These are phyloP conservation scores for Pholis gunnellus DNA, from an alignment of 2,113 vertebrate genomes.

Conservation along the genomic window DNA sequence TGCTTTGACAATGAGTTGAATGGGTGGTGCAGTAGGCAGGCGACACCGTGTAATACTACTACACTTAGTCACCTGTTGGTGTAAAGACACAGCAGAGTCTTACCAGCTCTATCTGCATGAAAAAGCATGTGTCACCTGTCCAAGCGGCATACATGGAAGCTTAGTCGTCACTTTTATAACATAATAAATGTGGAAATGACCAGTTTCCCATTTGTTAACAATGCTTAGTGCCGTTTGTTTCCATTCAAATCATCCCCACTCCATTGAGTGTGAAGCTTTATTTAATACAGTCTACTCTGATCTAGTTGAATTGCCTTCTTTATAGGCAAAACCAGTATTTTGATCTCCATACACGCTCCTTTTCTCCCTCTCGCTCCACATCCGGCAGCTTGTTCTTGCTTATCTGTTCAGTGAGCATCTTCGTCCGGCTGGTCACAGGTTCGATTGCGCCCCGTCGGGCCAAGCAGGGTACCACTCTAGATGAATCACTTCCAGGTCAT, in stretches of 20 bases:
- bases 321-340: neutral
- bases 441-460: conserved; percentile 33
- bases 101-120: neutral
- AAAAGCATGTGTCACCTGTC: neutral
- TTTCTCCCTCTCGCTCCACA: neutral
- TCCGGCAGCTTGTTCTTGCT: neutral
- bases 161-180: conserved; percentile 8
- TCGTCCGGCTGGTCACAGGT: conserved; percentile 41
- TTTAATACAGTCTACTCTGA: neutral
- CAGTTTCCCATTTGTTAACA: neutral
- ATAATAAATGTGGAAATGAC: neutral
- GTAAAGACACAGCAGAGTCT: conserved; percentile 19
- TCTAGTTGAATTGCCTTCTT: neutral
- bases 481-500: conserved; percentile 63
- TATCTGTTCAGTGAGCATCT: conserved; percentile 14
- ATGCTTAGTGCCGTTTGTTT: neutral
- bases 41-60: neutral
- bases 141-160: neutral
- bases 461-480: conserved; percentile 61
- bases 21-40: too few species aligned
- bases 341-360: neutral
- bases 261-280: neutral
- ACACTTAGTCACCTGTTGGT: neutral
- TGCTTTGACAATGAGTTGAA: neutral
- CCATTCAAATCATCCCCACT: neutral